Percentiles rank a stretch among this genome's conserved stretches.
Evolutionary conservation across 2,888 invertebrate genomes (phyloP).

Genomic region (Galerucella calmariensis): DNA sequence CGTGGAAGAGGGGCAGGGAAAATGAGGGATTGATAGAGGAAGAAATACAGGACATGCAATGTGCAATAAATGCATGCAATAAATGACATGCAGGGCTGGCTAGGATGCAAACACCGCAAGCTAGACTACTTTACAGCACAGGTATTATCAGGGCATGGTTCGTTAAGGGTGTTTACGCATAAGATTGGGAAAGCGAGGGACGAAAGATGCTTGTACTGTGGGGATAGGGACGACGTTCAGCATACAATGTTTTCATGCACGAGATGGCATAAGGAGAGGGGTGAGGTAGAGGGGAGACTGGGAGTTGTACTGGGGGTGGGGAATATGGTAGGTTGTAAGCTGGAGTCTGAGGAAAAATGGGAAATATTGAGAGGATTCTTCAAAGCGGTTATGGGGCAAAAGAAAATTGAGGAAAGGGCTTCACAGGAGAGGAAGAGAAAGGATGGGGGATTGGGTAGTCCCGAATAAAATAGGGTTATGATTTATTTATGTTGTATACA

Average conservation of each 20-base stretch:
- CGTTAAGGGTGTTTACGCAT: neutral
- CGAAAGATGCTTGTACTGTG: neutral
- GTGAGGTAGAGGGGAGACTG: too few relatives aligned
- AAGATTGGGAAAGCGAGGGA: neutral
- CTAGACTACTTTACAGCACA: neutral
- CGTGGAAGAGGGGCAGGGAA: too few relatives aligned
- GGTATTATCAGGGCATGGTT: neutral
- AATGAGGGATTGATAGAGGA: too few relatives aligned
- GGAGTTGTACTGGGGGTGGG: neutral
- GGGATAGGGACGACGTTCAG: constrained; percentile 7
- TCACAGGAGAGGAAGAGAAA: too few relatives aligned
- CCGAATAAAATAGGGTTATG: too few relatives aligned
- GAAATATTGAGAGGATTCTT: neutral
- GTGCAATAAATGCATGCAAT: too few relatives aligned
- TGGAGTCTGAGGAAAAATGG: neutral
- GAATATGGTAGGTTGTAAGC: neutral
- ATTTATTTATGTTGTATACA: too few relatives aligned
- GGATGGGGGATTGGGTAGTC: neutral
- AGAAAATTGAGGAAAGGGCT: neutral
- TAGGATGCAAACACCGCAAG: too few relatives aligned
- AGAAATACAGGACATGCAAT: too few relatives aligned
- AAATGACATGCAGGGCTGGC: too few relatives aligned
- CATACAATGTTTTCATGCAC: neutral
- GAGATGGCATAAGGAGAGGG: too few relatives aligned
- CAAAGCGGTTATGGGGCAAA: neutral